A percentile compares a stretch with the other conserved stretches of the same genome.
Evolutionary conservation across 2,113 vertebrate species (phyloP).

Genomic region (Onychorhynchus coronatus): DNA sequence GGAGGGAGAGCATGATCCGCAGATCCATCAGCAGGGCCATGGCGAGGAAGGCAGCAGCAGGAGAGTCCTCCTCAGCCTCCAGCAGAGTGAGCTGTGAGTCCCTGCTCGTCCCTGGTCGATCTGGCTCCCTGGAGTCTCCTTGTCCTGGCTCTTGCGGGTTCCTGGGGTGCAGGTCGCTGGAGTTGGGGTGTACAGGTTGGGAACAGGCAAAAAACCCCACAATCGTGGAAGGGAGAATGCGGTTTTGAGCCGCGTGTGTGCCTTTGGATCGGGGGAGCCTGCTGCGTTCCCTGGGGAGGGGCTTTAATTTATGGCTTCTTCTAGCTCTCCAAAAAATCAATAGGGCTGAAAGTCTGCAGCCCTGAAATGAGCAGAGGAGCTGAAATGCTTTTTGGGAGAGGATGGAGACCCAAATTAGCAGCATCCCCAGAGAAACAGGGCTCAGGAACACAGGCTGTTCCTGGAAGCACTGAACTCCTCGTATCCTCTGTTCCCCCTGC

Average conservation of each 20-base stretch:
- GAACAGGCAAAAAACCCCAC: neutral
- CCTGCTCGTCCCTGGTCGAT: rapidly evolving
- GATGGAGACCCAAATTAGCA: neutral
- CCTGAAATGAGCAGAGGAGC: neutral
- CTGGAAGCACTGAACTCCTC: neutral
- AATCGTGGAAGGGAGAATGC: rapidly evolving
- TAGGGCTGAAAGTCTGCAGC: neutral
- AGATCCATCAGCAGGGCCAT: constrained; percentile 76
- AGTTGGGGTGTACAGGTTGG: rapidly evolving
- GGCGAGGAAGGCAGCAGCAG: constrained; percentile 70
- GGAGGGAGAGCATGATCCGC: constrained; percentile 72
- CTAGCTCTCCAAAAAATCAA: neutral
- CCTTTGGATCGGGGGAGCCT: neutral
- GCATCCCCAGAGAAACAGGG: neutral
- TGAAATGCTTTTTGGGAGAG: neutral
- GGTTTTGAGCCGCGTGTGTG: rapidly evolving
- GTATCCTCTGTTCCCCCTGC: neutral
- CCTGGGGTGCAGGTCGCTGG: neutral
- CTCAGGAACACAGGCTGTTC: neutral
- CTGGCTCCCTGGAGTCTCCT: neutral
- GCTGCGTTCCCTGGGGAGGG: neutral
- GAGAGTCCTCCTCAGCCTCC: constrained; percentile 68
- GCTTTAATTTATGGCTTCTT: neutral
- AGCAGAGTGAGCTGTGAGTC: constrained; percentile 74
- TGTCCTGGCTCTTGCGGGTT: neutral